Conservation (phyloP, 2,888 invertebrate species). For the Sphaeridia pumilis region DNA sequence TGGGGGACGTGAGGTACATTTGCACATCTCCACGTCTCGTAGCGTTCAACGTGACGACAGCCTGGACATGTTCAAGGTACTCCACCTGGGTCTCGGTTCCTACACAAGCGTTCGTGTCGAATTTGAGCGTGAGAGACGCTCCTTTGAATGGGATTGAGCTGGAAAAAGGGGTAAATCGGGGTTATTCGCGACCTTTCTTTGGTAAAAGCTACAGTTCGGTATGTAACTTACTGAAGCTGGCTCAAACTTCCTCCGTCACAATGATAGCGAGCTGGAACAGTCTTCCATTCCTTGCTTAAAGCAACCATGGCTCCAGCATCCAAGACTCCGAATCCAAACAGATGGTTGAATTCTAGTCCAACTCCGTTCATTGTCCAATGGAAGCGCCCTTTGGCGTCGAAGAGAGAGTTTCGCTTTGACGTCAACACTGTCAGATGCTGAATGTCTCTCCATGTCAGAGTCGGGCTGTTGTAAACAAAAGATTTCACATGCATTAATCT, state of each 20-base stretch:
- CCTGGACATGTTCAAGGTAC: conserved; percentile 96
- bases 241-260: conserved; percentile 86
- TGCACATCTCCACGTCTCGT: conserved; percentile 87
- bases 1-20: conserved; percentile 90
- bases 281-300: conserved; percentile 85
- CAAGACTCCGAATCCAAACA: conserved; percentile 95
- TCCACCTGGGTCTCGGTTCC: conserved; percentile 83
- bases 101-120: conserved; percentile 81
- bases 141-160: conserved; percentile 73
- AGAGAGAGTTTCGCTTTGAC: conserved; percentile 92
- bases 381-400: conserved; percentile 92
- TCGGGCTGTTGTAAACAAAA: conserved; percentile 55
- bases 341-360: conserved; percentile 95
- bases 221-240: conserved; percentile 63
- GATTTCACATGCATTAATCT: no score
- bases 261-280: conserved; percentile 92
- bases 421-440: conserved; percentile 96
- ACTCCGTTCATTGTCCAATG: conserved; percentile 99
- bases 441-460: conserved; percentile 91
- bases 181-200: no score
- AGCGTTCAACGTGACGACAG: conserved; percentile 87
- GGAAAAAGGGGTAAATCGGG: no score
- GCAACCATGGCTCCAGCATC: conserved; percentile 99
- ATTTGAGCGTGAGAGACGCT: conserved; percentile 60
- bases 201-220: no score